Conservation (phyloP, 2,797 vertebrate genomes). For the Falco columbarius region DNA sequence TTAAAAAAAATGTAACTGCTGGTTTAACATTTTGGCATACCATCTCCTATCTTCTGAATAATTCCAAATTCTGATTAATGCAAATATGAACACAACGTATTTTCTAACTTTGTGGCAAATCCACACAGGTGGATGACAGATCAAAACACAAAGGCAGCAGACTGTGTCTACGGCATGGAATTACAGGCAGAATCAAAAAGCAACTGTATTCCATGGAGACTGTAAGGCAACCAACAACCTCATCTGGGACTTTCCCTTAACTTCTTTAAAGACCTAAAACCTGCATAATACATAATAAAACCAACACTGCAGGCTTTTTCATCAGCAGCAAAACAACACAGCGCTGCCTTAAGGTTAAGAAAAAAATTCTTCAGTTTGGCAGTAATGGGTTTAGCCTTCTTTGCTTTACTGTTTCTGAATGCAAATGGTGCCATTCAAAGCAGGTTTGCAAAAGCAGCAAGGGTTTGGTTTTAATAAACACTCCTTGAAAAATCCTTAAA, state of each 20-base stretch:
- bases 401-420: not conserved
- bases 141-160: not conserved
- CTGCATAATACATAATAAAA: not conserved
- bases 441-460: not conserved
- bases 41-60: not conserved
- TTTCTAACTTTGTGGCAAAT: not conserved
- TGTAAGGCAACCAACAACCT: not conserved
- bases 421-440: not conserved
- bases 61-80: not conserved
- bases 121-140: not conserved
- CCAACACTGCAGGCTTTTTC: not conserved
- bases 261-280: not conserved
- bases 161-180: not conserved
- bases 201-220: not conserved
- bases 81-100: not conserved
- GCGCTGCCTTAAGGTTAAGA: not conserved
- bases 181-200: not conserved
- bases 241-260: conserved; percentile 12
- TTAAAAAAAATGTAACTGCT: not conserved
- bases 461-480: accelerated
- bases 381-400: not conserved
- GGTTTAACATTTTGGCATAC: not conserved
- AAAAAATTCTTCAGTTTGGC: not conserved
- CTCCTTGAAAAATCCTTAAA: not conserved
- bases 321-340: not conserved